phyloP scores from a whole-genome alignment of 2,888 invertebrate genomes.

The Parnassius mnemosyne region DNA sequence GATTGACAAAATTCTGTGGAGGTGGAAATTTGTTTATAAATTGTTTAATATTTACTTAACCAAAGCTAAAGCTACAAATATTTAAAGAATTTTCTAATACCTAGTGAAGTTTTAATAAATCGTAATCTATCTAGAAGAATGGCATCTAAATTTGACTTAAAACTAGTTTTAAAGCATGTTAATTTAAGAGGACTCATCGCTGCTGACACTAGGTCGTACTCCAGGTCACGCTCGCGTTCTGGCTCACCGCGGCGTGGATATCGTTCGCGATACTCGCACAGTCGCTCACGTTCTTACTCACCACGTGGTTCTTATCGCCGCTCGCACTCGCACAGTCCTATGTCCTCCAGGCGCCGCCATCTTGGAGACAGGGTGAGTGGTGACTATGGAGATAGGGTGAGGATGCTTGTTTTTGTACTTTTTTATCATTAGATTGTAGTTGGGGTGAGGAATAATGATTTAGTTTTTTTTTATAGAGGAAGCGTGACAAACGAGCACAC shows the following conservation, averaged over 20 bases:
- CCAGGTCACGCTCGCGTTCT: constrained; percentile 80
- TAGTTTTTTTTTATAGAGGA: no score
- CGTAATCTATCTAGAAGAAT: no score
- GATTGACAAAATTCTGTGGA: no score
- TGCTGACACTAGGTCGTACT: constrained; percentile 23
- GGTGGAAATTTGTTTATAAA: no score
- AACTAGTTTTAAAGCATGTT: constrained; percentile 15
- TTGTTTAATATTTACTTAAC: no score
- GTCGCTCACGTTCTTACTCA: constrained; percentile 83
- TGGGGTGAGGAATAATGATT: constrained; percentile 8
- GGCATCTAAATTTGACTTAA: no score
- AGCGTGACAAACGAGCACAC: no score
- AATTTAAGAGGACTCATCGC: constrained; percentile 13
- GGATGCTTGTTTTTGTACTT: constrained; percentile 18
- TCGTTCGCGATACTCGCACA: constrained; percentile 82
- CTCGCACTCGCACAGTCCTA: constrained; percentile 88
- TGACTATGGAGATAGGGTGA: constrained; percentile 33
- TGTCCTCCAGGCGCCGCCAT: constrained; percentile 90
- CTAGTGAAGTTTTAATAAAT: no score
- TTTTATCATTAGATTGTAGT: constrained; percentile 14
- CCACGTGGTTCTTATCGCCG: constrained; percentile 82
- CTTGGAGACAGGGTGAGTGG: constrained; percentile 85
- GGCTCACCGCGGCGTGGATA: constrained; percentile 76
- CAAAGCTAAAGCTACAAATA: no score
- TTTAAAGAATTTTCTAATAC: no score